phyloP scores from a whole-genome alignment of 2,888 invertebrate genomes.

The Eledona agricola region DNA sequence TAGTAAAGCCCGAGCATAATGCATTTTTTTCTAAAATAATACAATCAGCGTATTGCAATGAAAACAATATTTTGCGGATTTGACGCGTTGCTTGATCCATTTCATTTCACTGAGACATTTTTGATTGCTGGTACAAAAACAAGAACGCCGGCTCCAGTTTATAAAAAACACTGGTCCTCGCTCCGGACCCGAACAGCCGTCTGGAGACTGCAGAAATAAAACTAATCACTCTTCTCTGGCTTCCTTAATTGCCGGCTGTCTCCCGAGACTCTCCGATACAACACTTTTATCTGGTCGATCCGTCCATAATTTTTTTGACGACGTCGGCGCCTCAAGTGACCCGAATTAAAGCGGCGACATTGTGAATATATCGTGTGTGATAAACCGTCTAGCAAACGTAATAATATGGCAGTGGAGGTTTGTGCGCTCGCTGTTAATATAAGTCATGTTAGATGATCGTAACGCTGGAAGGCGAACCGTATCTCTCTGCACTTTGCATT shows the following conservation, averaged over 20 bases:
- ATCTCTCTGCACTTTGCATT: conserved; percentile 24
- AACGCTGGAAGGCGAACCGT: conserved; percentile 19
- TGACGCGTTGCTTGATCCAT: too few relatives aligned
- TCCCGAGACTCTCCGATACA: too few relatives aligned
- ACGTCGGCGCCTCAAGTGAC: conserved; percentile 11
- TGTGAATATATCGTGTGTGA: conserved; percentile 11
- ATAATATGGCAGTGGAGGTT: conserved; percentile 22
- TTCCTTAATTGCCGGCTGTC: too few relatives aligned
- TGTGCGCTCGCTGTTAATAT: conserved; percentile 22
- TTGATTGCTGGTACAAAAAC: too few relatives aligned
- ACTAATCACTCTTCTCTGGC: conserved; percentile 44
- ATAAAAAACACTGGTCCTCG: too few relatives aligned
- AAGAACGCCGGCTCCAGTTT: too few relatives aligned
- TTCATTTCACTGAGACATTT: too few relatives aligned
- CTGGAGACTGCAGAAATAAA: conserved; percentile 39
- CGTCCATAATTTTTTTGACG: conserved; percentile 7
- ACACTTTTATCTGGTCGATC: conserved; percentile 13
- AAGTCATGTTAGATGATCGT: conserved; percentile 27
- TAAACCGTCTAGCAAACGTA: conserved; percentile 14
- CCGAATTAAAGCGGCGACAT: conserved; percentile 10
- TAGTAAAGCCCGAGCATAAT: too few relatives aligned
- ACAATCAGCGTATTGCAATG: too few relatives aligned
- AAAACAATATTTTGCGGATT: too few relatives aligned
- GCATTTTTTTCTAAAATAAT: too few relatives aligned
- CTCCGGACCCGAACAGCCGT: conserved; percentile 17